Base-by-base conservation (phyloP, 2,113 vertebrate genomes). In the Catharus fuscescens region DNA sequence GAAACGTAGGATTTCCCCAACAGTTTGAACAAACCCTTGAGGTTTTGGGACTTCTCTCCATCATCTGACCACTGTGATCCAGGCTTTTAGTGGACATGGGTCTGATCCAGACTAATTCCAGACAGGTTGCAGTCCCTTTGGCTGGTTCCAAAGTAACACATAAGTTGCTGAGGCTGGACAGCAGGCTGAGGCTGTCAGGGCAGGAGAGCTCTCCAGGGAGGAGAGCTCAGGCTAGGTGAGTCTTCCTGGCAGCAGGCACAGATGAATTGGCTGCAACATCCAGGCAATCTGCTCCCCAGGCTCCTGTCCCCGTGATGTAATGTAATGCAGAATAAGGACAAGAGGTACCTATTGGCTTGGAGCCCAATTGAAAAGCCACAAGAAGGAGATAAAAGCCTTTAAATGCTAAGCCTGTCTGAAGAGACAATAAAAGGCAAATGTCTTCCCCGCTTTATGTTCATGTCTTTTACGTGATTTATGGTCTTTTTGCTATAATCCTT, bases 351-450 rank as follows among this genome's bases (percentile, higher is more conserved):
- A 36, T 82, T 97, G 96, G 94, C 96, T 86, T 52, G 44, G 32
- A 86, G 91, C 92, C 94, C 72, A 69, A 53, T 40, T 24, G 9
- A 90, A 94, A 92, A 94, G 73, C 84, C 65, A 47, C 90, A 90
- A 94, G 92, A 93, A 66, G 66, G 82, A 94, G 94, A 94, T 90
- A 95, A 90, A 95, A 96, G 92, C 91, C 69, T 90, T 96, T 94
- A 81, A 94, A 93, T 81, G 69, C 82, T 76, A 73, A 94, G 85
- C 70, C 82, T 92, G 79, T 93, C 95, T 6, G 0, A 96, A 95
- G 86, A 97, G 83, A 95, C 92, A 96, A 94, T 94, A 91, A 92
- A 95, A 95, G 74, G 79, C 78, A 96, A 97, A 93, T 79, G 79
- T 86, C 79, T 91, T 69, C 71, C 71, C 67, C n/a, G 81, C 85